Base-by-base conservation (phyloP, 2,888 invertebrate species). In the Phymatocera aterrima region DNA sequence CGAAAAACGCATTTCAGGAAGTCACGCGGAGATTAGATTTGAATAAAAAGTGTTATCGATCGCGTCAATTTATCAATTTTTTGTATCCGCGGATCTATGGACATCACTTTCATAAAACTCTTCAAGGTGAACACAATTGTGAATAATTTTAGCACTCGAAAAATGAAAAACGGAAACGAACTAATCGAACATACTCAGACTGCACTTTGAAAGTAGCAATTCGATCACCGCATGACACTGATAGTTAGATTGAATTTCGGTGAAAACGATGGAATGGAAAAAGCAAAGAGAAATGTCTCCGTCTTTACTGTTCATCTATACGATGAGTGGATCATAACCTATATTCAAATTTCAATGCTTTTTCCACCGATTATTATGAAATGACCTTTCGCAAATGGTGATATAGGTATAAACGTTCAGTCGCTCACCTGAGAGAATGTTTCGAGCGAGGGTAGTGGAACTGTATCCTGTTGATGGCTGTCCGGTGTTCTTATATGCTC, bases 401-500 rank as follows among this genome's bases (percentile, higher is more conserved):
- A 24, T 8, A 61, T 18, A 28, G 12, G 12, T 3, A 28, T 61
- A 15, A 15, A 28, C 1, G 51, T 34, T 21, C 3, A 43, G 34
- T 81, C 54, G 78, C 83, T 81, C 78, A 83, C 81, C 83, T 82
- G 79, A 80, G 82, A 61, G 81, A 79, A 79, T 83, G 84, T 82
- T 82, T 82, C 81, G 82, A 83, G 77, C 78, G 83, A 84, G 86
- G 86, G 85, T 85, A 84, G 87, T 84, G 82, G 83, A 84, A 85
- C 87, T 87, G 85, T 87, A 85, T 81, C 81, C 78, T 75, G 82
- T 65, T 80, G 79, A 81, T 83, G 83, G 83, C 81, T 80, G 77
- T 80, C 77, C 83, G 82, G 84, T 84, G 83, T 57, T 75, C 85
- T 88, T 88, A 87, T 88, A 88, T 87, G 87, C 82, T 79, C 82